Conservation (phyloP, 2,113 vertebrate species). For the Sebastes fasciatus region DNA sequence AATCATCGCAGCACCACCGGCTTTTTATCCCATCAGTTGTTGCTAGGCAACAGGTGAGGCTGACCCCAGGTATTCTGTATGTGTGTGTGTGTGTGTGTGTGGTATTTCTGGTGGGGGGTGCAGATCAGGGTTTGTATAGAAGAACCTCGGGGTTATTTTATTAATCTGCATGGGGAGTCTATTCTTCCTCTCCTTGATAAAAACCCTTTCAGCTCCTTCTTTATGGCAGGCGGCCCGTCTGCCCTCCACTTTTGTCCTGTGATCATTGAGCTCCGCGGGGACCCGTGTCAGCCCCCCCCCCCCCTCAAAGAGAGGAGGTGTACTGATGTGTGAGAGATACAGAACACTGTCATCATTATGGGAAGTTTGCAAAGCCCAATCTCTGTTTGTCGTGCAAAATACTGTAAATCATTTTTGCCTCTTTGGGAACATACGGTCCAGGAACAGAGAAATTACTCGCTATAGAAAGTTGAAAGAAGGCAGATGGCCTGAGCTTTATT, state of each 20-base stretch:
- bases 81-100: conserved; percentile 39
- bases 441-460: conserved; percentile 62
- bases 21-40: conserved; percentile 74
- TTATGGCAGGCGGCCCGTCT: conserved; percentile 76
- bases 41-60: conserved; percentile 79
- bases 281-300: conserved; percentile 61
- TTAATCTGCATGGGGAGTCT: conserved; percentile 83
- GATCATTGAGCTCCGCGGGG: conserved; percentile 76
- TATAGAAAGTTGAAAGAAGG: conserved; percentile 74
- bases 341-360: conserved; percentile 24
- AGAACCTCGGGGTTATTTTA: conserved; percentile 78
- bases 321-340: conserved; percentile 20
- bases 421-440: conserved; percentile 59
- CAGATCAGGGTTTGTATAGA: conserved; percentile 66
- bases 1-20: conserved; percentile 77
- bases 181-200: conserved; percentile 69
- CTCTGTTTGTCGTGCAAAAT: conserved; percentile 54
- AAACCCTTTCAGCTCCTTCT: conserved; percentile 65
- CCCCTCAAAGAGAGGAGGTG: conserved; percentile 43
- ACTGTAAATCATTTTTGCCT: conserved; percentile 61
- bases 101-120: conserved; percentile 34
- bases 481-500: conserved; percentile 80
- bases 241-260: conserved; percentile 79
- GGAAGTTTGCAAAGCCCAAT: conserved; percentile 40
- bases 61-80: conserved; percentile 67